Evolutionary conservation across 2,113 vertebrate genomes (phyloP).

Genomic region (Callionymus lyra): DNA sequence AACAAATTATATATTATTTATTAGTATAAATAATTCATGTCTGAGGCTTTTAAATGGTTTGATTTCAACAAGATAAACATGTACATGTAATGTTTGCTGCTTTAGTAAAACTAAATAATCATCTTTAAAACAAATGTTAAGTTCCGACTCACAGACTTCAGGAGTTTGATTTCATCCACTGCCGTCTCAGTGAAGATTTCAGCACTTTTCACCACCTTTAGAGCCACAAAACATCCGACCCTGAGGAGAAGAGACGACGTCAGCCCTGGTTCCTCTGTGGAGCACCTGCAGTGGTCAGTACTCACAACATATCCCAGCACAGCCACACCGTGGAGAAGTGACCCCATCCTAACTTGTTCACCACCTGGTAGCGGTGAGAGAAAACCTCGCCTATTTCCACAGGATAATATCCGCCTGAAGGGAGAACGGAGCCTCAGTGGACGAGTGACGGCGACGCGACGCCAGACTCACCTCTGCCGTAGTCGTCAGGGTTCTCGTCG

Average conservation of each 20-base stretch:
- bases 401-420: conserved; percentile 59
- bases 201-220: conserved; percentile 85
- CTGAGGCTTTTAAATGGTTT: too few species aligned
- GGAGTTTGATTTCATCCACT: conserved; percentile 80
- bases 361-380: conserved; percentile 59
- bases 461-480: conserved; percentile 42
- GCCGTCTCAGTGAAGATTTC: conserved; percentile 79
- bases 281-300: conserved; percentile 3
- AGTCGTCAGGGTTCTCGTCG: conserved; percentile 60
- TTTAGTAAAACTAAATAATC: too few species aligned
- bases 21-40: too few species aligned
- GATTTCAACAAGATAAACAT: too few species aligned
- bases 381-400: conserved; percentile 61
- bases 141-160: conserved; percentile 63
- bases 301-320: conserved; percentile 64
- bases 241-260: conserved; percentile 29
- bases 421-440: too few species aligned
- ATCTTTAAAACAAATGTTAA: too few species aligned
- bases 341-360: conserved; percentile 65
- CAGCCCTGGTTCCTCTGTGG: too few species aligned
- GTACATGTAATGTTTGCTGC: too few species aligned
- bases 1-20: too few species aligned
- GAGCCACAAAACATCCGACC: conserved; percentile 59
- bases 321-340: conserved; percentile 69
- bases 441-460: too few species aligned